phyloP scores from a whole-genome alignment of 1,140 invertebrate species.

The Leguminivora glycinivorella region DNA sequence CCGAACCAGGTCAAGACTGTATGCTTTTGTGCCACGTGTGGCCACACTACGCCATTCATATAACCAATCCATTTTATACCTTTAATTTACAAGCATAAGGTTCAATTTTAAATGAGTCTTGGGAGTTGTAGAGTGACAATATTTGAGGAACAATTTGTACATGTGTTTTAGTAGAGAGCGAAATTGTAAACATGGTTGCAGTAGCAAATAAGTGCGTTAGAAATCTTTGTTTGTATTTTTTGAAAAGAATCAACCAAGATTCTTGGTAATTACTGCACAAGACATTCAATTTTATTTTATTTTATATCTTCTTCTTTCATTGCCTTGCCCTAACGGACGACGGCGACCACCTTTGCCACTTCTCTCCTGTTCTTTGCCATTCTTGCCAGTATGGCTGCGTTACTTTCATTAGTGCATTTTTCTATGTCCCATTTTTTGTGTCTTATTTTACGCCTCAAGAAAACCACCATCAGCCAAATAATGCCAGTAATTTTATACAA shows the following conservation, averaged over 20 bases:
- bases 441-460: no score
- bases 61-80: neutral
- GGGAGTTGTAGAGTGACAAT: neutral
- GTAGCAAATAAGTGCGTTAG: neutral
- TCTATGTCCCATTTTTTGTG: no score
- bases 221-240: neutral
- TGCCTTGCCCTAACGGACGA: no score
- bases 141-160: slow-evolving; percentile 12
- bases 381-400: no score
- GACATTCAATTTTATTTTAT: no score
- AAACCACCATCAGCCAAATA: no score
- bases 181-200: slow-evolving; percentile 1
- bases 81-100: neutral
- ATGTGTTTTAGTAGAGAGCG: slow-evolving; percentile 16
- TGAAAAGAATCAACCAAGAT: neutral
- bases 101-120: neutral
- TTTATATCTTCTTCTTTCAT: no score
- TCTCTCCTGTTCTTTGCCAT: no score
- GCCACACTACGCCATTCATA: neutral
- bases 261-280: neutral
- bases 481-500: no score
- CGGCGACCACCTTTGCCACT: no score
- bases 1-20: neutral
- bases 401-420: no score
- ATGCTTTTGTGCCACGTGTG: neutral